phyloP scores from a whole-genome alignment of 2,888 invertebrate genomes.

The Pollenia amentaria region DNA sequence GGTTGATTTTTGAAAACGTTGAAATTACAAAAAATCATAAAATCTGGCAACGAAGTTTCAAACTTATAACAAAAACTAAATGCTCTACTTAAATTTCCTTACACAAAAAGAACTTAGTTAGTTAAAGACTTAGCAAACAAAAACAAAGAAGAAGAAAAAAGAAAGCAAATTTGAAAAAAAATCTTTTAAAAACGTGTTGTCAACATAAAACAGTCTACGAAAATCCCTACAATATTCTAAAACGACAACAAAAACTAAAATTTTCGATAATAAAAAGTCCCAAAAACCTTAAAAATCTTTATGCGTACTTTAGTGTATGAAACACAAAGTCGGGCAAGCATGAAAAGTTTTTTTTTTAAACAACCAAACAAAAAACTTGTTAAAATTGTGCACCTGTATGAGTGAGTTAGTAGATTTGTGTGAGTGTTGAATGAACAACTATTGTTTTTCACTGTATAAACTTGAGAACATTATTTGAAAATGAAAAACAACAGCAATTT shows the following conservation, averaged over 20 bases:
- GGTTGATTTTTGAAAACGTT: too few relatives aligned
- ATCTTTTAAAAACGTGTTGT: slow-evolving; percentile 39
- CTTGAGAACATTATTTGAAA: slow-evolving; percentile 4
- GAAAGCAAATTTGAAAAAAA: slow-evolving; percentile 1
- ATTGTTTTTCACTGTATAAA: slow-evolving; percentile 16
- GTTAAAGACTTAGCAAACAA: slow-evolving; percentile 16
- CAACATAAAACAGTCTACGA: slow-evolving; percentile 40
- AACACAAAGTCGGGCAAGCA: slow-evolving; percentile 17
- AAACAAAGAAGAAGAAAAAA: neutral
- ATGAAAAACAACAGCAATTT: slow-evolving; percentile 11
- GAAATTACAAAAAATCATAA: neutral
- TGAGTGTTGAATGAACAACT: neutral
- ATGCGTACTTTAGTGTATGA: neutral
- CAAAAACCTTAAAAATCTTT: slow-evolving; percentile 30
- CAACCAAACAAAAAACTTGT: neutral
- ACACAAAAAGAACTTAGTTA: slow-evolving; percentile 19
- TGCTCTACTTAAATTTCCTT: slow-evolving; percentile 5
- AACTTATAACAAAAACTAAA: neutral
- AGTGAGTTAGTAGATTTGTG: neutral
- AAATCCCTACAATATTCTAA: neutral
- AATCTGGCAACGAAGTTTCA: neutral
- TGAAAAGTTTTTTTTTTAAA: slow-evolving; percentile 20
- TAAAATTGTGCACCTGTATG: neutral
- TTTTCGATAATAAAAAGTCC: neutral
- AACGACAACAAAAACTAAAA: slow-evolving; percentile 1